Evolutionary conservation across 1,140 invertebrate genomes (phyloP), one percentile per base, ranked within the genome.

Genomic region (Babylonia areolata): DNA sequence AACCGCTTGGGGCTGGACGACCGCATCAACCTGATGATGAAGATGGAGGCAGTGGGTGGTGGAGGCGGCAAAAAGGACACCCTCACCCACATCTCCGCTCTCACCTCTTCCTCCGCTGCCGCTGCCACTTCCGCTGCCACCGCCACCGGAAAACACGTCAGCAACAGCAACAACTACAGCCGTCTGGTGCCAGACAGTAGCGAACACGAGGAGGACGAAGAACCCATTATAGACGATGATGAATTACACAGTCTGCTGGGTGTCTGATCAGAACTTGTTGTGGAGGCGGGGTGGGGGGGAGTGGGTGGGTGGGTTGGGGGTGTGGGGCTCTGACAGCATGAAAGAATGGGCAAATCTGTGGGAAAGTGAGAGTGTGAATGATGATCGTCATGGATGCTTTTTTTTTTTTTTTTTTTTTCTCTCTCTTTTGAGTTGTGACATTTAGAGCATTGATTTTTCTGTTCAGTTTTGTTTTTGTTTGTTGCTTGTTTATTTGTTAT

Each of bases 241-340:
- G 92, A 93, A 84, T 78, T 93, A 17, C 91, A 92, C 85, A 90
- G 87, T 84, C 85, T 92, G 58, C 85, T 92, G 17, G 92, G 92
- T 3, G 89, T 92, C n/a, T 92, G 77, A 85, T 37, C n/a, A 33
- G 2, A 35, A 39, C 35, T 81, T 35, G n/a, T n/a, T n/a, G n/a
- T n/a, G n/a, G n/a, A n/a, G n/a, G n/a, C n/a, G n/a, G n/a, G n/a
- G n/a, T n/a, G n/a, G n/a, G n/a, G n/a, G n/a, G n/a, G n/a, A n/a
- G n/a, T n/a, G 20, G 33, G 31, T 17, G 71, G 9, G 11, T n/a
- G 31, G 71, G 31, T 0, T 73, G 31, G 31, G 35, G 31, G 31
- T 33, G 33, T 9, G 71, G 11, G n/a, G n/a, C n/a, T n/a, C n/a
- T n/a, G n/a, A n/a, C n/a, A n/a, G n/a, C n/a, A n/a, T n/a, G n/a